A percentile compares a stretch with the other conserved stretches of the same genome.
phyloP scores from a whole-genome alignment of 2,113 vertebrate species.

The Megaptera novaeangliae region DNA sequence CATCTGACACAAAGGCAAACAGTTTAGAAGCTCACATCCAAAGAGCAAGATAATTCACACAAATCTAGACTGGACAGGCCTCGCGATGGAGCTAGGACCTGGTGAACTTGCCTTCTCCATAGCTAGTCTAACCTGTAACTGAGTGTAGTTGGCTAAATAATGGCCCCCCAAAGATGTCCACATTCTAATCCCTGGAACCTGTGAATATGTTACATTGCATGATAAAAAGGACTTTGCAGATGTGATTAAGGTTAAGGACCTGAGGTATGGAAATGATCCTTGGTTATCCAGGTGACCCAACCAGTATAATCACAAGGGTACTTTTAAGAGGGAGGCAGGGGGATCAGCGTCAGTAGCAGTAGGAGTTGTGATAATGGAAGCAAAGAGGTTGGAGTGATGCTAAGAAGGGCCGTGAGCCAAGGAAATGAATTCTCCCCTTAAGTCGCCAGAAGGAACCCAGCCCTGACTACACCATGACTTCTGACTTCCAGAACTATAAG shows the following conservation, averaged over 20 bases:
- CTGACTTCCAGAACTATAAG: not conserved
- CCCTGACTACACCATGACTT: not conserved
- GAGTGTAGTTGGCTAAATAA: not conserved
- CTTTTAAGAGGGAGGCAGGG: not conserved
- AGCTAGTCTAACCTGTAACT: not conserved
- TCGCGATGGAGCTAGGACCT: not conserved
- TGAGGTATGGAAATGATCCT: not conserved
- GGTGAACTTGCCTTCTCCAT: not conserved
- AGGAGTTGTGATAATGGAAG: not conserved
- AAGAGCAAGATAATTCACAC: not conserved
- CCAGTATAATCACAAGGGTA: not conserved
- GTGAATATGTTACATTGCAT: not conserved
- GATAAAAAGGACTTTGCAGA: not conserved
- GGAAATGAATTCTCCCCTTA: not conserved
- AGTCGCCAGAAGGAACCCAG: not conserved
- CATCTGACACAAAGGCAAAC: not conserved
- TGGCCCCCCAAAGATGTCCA: not conserved
- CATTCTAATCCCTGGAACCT: not conserved
- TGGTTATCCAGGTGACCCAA: not conserved
- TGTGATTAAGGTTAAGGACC: not conserved
- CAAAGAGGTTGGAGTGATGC: not conserved
- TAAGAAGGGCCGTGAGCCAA: not conserved
- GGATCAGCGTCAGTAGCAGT: not conserved
- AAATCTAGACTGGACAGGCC: not conserved
- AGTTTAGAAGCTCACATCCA: not conserved